These are phyloP conservation scores for Stratiolaelaps scimitus DNA, from an alignment of 1,140 invertebrate species.

Conservation along the genomic window DNA sequence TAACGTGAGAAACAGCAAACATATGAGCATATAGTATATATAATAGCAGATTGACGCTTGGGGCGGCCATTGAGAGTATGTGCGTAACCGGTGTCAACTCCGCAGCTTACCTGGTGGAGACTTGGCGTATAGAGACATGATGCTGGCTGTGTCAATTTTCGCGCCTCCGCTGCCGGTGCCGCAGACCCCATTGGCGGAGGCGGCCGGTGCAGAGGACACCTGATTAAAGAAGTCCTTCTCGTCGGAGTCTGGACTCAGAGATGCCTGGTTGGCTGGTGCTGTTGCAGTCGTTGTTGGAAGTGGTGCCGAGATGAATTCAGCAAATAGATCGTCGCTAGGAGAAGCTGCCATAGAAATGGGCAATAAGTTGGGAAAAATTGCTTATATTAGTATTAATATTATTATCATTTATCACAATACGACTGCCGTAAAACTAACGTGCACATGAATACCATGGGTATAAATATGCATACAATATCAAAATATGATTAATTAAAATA, in stretches of 20 bases:
- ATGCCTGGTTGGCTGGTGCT: constrained; percentile 5
- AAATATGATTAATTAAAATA: no score
- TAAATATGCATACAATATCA: no score
- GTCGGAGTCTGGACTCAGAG: constrained; percentile 44
- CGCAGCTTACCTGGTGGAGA: background rate
- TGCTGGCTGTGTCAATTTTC: constrained; percentile 12
- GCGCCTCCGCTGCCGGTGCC: background rate
- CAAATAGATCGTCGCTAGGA: constrained; percentile 34
- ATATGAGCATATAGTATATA: no score
- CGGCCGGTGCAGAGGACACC: constrained; percentile 48
- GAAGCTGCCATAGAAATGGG: background rate
- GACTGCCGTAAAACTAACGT: no score
- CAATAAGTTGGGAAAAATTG: no score
- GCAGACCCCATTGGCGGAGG: background rate
- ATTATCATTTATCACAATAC: no score
- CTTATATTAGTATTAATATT: no score
- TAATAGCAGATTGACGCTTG: no score
- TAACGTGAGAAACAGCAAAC: no score
- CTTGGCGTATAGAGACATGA: constrained; percentile 8
- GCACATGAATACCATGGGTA: no score
- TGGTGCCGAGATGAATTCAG: constrained; percentile 35
- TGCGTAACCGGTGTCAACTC: no score
- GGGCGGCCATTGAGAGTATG: background rate
- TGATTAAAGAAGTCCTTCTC: constrained; percentile 83
- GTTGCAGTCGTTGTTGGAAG: background rate